Evolutionary conservation across 2,113 vertebrate genomes (phyloP).

Genomic region (Nycticorax nycticorax): DNA sequence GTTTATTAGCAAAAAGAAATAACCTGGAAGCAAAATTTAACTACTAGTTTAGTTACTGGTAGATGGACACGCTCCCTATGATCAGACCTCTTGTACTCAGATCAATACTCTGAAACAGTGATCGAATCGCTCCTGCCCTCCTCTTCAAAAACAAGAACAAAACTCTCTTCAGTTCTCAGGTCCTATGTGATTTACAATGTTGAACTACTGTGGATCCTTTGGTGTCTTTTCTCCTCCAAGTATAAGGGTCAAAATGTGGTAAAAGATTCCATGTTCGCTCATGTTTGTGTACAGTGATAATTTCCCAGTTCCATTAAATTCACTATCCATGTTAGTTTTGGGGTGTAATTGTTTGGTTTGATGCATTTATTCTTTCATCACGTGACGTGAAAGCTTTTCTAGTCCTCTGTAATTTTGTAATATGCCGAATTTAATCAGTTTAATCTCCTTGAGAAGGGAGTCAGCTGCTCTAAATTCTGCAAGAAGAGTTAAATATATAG

Average conservation of each 20-base stretch:
- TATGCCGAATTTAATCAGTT: not conserved
- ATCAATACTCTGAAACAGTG: not conserved
- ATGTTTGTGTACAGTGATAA: not conserved
- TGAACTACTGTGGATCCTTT: not conserved
- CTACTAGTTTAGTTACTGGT: not conserved
- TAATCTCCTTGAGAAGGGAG: not conserved
- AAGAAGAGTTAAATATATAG: not conserved
- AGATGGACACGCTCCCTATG: not conserved
- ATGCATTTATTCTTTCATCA: not conserved
- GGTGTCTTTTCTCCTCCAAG: not conserved
- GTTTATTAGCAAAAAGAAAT: not conserved
- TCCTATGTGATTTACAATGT: not conserved
- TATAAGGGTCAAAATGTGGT: not conserved
- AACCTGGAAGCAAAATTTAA: not conserved
- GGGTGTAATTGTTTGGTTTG: not conserved
- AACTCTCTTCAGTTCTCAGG: not conserved
- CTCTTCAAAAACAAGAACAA: not conserved
- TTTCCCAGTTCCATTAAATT: not conserved
- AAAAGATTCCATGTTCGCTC: not conserved
- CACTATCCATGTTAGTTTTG: not conserved
- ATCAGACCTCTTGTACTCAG: not conserved
- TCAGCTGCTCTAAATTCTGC: not conserved
- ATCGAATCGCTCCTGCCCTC: not conserved
- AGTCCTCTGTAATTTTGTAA: not conserved
- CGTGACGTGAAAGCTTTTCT: not conserved